A percentile compares a stretch with the other conserved stretches of the same genome.
Evolutionary conservation across 2,797 vertebrate species (phyloP).

Genomic region (Chelmon rostratus): DNA sequence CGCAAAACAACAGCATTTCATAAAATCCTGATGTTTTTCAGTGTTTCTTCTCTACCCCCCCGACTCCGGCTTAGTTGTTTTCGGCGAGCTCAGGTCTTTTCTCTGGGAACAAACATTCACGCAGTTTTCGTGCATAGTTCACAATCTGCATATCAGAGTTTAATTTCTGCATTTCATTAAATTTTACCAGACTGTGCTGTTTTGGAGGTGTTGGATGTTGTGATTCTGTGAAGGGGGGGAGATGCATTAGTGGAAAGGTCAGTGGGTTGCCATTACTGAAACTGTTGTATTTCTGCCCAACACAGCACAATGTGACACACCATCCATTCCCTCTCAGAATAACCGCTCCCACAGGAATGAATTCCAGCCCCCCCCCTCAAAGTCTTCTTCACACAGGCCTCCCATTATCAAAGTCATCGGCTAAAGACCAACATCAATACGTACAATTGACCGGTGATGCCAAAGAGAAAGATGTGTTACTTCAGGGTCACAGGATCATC

Average conservation of each 20-base stretch:
- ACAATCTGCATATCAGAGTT: slow-evolving; percentile 19
- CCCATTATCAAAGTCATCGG: slow-evolving; percentile 67
- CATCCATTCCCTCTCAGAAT: slow-evolving; percentile 71
- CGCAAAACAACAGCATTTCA: not conserved
- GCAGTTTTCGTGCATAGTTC: not conserved
- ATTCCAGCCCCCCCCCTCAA: slow-evolving; percentile 6
- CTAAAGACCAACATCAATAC: slow-evolving; percentile 70
- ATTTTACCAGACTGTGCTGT: slow-evolving; percentile 15
- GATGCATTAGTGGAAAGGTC: slow-evolving; percentile 69
- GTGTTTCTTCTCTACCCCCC: not conserved
- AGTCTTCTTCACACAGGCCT: slow-evolving; percentile 54
- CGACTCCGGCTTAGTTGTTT: not conserved
- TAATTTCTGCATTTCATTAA: slow-evolving; percentile 27
- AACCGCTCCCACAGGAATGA: slow-evolving; percentile 65
- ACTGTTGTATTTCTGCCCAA: slow-evolving; percentile 70
- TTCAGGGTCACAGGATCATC: slow-evolving; percentile 61
- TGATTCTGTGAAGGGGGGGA: not conserved
- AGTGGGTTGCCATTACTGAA: slow-evolving; percentile 64
- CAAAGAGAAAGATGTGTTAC: slow-evolving; percentile 52
- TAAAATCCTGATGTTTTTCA: not conserved
- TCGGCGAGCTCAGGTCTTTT: not conserved
- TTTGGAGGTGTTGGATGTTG: slow-evolving; percentile 35
- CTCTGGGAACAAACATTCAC: not conserved
- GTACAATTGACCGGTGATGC: slow-evolving; percentile 55
- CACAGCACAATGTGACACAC: slow-evolving; percentile 75